A percentile compares a stretch with the other conserved stretches of the same genome.
phyloP scores from a whole-genome alignment of 1,140 invertebrate species.

The Nephila pilipes region DNA sequence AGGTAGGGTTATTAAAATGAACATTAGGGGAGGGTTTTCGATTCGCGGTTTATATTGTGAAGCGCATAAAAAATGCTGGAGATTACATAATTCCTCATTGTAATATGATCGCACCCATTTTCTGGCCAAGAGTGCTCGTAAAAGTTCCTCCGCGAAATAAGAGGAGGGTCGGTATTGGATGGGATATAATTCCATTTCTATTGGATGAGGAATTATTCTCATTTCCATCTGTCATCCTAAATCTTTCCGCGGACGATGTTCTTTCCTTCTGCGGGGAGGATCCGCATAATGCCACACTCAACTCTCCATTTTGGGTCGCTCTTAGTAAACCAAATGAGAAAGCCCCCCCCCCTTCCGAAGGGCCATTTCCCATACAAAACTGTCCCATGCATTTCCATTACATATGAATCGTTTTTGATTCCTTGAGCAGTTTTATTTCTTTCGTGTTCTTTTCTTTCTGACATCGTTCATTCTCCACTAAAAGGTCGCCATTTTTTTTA shows the following conservation, averaged over 20 bases:
- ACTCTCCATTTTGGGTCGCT: not conserved
- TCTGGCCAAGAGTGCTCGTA: not conserved
- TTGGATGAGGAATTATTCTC: conserved; percentile 22
- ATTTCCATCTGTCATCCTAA: conserved; percentile 5
- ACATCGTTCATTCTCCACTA: too few relatives aligned
- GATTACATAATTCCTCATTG: not conserved
- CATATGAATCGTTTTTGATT: not conserved
- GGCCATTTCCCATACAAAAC: not conserved
- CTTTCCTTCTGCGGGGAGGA: not conserved
- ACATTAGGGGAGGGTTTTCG: not conserved
- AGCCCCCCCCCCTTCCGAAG: not conserved
- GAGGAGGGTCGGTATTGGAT: not conserved
- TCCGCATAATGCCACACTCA: not conserved
- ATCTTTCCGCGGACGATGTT: not conserved
- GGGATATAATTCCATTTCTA: conserved; percentile 8
- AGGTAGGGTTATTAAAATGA: not conserved
- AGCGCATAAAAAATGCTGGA: not conserved
- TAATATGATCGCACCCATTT: not conserved
- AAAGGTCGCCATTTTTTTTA: too few relatives aligned
- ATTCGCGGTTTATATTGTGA: not conserved
- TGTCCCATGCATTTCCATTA: not conserved
- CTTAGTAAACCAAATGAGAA: conserved; percentile 43
- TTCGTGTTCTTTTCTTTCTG: not conserved
- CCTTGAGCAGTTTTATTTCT: not conserved
- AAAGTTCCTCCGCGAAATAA: not conserved